These are phyloP conservation scores for Unio delphinus DNA, from an alignment of 2,888 invertebrate genomes.

Conservation along the genomic window DNA sequence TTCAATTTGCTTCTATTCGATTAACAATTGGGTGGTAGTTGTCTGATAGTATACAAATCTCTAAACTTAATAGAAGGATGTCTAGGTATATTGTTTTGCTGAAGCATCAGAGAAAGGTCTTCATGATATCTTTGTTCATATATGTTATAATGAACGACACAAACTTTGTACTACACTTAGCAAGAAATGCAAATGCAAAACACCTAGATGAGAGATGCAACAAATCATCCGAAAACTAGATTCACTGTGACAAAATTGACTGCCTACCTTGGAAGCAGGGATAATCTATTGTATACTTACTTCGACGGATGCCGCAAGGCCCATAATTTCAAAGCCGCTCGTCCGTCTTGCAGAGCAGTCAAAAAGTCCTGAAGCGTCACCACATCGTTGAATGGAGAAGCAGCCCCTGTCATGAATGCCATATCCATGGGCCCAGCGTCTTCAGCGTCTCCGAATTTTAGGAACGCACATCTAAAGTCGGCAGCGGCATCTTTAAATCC, in stretches of 20 bases:
- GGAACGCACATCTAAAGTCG: slow-evolving; percentile 30
- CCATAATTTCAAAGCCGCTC: slow-evolving; percentile 25
- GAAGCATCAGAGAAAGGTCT: too few species aligned
- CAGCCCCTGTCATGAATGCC: slow-evolving; percentile 27
- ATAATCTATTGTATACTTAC: slow-evolving; percentile 5
- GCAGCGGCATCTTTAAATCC: slow-evolving; percentile 29
- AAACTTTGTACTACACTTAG: too few species aligned
- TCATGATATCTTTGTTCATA: too few species aligned
- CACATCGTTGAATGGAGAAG: slow-evolving; percentile 15
- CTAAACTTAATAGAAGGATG: too few species aligned
- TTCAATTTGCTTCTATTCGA: too few species aligned
- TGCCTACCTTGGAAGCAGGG: background rate
- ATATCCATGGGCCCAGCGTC: slow-evolving; percentile 29
- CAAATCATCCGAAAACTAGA: too few species aligned
- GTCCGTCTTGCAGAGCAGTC: slow-evolving; percentile 23
- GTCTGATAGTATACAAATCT: too few species aligned
- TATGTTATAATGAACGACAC: too few species aligned
- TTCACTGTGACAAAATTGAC: background rate
- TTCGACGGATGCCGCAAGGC: slow-evolving; percentile 18
- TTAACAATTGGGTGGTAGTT: too few species aligned
- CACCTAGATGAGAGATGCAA: too few species aligned
- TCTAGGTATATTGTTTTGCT: too few species aligned
- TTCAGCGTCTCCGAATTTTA: slow-evolving; percentile 23
- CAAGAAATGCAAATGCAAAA: too few species aligned
- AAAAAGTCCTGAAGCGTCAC: slow-evolving; percentile 22